Conservation (phyloP, 2,888 invertebrate species). For the Meiosimyza decipiens region DNA sequence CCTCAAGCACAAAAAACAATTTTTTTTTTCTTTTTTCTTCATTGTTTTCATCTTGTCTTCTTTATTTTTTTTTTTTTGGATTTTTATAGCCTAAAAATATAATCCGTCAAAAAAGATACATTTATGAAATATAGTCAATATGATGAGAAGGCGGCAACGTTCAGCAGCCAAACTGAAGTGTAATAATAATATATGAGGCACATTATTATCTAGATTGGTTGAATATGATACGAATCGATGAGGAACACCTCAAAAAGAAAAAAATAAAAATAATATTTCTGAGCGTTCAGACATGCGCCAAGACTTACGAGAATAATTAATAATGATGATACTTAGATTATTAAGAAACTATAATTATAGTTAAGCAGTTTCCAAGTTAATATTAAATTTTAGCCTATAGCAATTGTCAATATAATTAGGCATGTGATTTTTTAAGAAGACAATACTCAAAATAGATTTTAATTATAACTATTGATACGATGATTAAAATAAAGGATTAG, state of each 20-base stretch:
- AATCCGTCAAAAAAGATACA: background rate
- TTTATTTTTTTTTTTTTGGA: background rate
- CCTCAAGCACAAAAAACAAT: background rate
- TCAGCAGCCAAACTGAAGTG: constrained; percentile 41
- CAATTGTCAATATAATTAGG: too few relatives aligned
- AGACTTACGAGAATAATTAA: too few relatives aligned
- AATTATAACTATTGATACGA: too few relatives aligned
- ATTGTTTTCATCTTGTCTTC: background rate
- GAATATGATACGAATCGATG: constrained; percentile 51
- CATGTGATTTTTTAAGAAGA: too few relatives aligned
- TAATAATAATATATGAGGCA: constrained; percentile 52
- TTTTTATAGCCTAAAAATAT: background rate
- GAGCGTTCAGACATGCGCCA: too few relatives aligned
- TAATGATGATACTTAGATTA: too few relatives aligned
- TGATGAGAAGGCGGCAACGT: constrained; percentile 1
- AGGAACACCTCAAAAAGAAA: constrained; percentile 46
- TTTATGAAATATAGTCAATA: background rate
- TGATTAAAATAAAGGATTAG: too few relatives aligned
- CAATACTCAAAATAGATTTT: too few relatives aligned
- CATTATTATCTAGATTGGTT: constrained; percentile 51
- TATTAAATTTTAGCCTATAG: too few relatives aligned
- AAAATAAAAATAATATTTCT: too few relatives aligned
- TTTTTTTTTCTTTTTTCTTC: background rate
- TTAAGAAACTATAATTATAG: too few relatives aligned
- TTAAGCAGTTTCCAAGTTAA: too few relatives aligned